Evolutionary conservation across 2,113 vertebrate species (phyloP).

Genomic region (Ochotona princeps): DNA sequence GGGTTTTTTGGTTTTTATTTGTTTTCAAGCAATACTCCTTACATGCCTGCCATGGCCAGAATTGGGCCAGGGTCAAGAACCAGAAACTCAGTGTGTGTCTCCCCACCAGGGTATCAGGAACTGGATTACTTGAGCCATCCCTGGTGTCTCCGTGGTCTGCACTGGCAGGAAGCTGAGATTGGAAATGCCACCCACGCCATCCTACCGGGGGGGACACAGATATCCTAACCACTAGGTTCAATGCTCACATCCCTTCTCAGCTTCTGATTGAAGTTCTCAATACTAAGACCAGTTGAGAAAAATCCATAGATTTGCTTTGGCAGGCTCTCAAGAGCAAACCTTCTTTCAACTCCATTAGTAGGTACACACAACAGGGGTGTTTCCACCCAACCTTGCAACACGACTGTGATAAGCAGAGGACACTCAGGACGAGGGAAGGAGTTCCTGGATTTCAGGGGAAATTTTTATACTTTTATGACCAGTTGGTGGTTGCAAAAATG

Average conservation of each 20-base stretch:
- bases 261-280: slow-evolving; percentile 19
- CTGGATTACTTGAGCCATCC: too few relatives aligned
- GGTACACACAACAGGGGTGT: neutral
- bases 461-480: neutral
- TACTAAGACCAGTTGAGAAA: neutral
- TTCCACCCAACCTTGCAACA: neutral
- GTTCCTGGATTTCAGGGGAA: neutral
- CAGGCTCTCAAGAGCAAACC: neutral
- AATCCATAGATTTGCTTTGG: neutral
- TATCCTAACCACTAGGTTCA: too few relatives aligned
- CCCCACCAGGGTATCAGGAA: too few relatives aligned
- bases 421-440: slow-evolving; percentile 16
- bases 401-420: neutral
- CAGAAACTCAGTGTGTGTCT: too few relatives aligned
- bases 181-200: too few relatives aligned
- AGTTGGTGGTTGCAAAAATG: neutral
- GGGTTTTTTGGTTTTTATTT: too few relatives aligned
- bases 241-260: neutral
- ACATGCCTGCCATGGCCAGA: too few relatives aligned
- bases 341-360: neutral
- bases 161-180: too few relatives aligned
- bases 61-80: too few relatives aligned
- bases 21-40: too few relatives aligned
- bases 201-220: too few relatives aligned
- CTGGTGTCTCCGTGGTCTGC: too few relatives aligned